Evolutionary conservation across 2,888 invertebrate species (phyloP).

Genomic region (Apomyelois bistriatella): DNA sequence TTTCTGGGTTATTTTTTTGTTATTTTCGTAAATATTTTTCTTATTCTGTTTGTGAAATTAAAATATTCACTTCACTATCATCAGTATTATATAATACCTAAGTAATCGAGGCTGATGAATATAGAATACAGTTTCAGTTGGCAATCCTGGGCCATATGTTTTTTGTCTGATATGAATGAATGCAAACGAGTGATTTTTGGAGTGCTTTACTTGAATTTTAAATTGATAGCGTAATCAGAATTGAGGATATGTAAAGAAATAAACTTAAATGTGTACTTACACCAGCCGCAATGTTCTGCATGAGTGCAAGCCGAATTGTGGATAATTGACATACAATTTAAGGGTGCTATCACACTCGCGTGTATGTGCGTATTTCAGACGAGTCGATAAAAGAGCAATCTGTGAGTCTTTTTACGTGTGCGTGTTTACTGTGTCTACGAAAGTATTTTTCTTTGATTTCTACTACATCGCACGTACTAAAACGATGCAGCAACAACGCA

Average conservation of each 20-base stretch:
- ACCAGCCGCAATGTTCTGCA: constrained; percentile 56
- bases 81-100: too few species aligned
- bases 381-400: not conserved
- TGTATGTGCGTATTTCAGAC: not conserved
- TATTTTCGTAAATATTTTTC: too few species aligned
- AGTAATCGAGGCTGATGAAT: not conserved
- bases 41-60: not conserved
- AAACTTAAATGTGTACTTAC: constrained; percentile 37
- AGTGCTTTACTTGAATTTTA: constrained; percentile 11
- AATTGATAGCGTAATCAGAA: constrained; percentile 12
- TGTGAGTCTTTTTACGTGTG: not conserved
- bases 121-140: not conserved
- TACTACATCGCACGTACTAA: not conserved
- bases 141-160: constrained; percentile 8
- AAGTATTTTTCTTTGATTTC: too few species aligned
- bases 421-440: too few species aligned
- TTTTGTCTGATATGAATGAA: constrained; percentile 22
- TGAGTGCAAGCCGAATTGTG: constrained; percentile 20
- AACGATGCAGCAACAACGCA: too few species aligned
- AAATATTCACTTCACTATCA: not conserved
- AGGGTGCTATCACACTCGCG: not conserved
- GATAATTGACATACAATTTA: not conserved
- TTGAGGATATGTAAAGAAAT: constrained; percentile 25
- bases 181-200: constrained; percentile 23
- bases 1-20: too few species aligned